Conservation (phyloP, 2,113 vertebrate species). For the Tetrao urogallus region DNA sequence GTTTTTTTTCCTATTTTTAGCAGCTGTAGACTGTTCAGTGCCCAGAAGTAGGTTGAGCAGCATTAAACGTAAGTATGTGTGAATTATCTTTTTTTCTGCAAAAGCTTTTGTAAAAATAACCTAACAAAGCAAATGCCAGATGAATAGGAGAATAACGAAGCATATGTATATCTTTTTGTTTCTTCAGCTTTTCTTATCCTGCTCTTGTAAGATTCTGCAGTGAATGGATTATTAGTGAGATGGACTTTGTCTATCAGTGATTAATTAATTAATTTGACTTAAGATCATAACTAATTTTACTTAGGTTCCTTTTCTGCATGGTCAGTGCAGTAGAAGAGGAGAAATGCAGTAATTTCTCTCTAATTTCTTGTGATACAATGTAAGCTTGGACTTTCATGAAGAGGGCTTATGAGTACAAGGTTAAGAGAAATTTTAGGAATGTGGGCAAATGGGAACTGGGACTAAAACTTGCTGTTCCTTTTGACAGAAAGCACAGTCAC, state of each 20-base stretch:
- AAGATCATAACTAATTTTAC: not conserved
- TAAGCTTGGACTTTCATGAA: not conserved
- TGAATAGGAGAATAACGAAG: not conserved
- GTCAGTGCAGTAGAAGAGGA: not conserved
- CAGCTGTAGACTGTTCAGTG: conserved; percentile 87
- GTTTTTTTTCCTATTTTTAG: conserved; percentile 75
- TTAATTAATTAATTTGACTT: not conserved
- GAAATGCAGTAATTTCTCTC: not conserved
- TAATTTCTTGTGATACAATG: not conserved
- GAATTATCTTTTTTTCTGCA: not conserved
- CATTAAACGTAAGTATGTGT: conserved; percentile 88
- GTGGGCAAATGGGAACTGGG: accelerated
- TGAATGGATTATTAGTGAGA: not conserved
- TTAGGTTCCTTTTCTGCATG: not conserved
- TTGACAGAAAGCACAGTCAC: not conserved
- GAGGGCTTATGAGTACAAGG: not conserved
- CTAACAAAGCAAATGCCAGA: not conserved
- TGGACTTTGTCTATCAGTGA: not conserved
- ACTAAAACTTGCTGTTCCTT: not conserved
- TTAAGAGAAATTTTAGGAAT: not conserved
- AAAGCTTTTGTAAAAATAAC: not conserved
- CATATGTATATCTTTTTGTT: not conserved
- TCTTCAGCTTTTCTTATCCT: not conserved
- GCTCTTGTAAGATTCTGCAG: not conserved
- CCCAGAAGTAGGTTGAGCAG: conserved; percentile 87